phyloP scores from a whole-genome alignment of 92 coral and sea anemone genomes.

The Umimayanthus chanpuru region DNA sequence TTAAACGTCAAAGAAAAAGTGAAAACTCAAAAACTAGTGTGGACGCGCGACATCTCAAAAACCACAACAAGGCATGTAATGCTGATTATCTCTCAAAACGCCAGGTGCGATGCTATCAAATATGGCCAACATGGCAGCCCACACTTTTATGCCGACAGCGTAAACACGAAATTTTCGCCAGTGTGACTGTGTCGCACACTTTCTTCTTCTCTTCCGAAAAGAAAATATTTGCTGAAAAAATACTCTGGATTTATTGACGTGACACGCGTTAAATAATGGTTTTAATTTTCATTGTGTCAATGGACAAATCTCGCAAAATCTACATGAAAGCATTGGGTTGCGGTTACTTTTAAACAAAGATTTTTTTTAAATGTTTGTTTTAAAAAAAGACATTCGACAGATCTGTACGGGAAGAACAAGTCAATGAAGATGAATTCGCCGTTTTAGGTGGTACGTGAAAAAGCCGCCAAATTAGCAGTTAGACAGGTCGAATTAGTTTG shows the following conservation, averaged over 20 bases:
- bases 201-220: not conserved
- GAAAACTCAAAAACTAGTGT: not conserved
- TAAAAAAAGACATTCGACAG: not conserved
- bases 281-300: not conserved
- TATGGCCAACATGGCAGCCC: constrained; percentile 20
- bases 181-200: not conserved
- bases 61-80: not conserved
- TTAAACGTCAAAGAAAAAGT: not conserved
- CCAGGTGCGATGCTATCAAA: constrained; percentile 48
- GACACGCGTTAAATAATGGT: not conserved
- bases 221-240: not conserved
- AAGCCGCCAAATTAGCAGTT: not conserved
- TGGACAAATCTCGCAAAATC: not conserved
- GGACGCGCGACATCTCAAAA: constrained; percentile 1
- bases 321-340: not conserved
- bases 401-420: not conserved
- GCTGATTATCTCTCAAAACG: constrained; percentile 40
- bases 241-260: not conserved
- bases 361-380: constrained; percentile 6
- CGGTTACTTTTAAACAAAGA: constrained; percentile 3
- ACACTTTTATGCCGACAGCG: not conserved
- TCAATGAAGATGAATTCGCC: not conserved
- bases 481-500: not conserved
- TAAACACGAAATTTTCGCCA: not conserved
- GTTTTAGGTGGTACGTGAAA: constrained; percentile 13